These are phyloP conservation scores for Kryptopterus vitreolus DNA, from an alignment of 2,797 vertebrate genomes.

Conservation along the genomic window DNA sequence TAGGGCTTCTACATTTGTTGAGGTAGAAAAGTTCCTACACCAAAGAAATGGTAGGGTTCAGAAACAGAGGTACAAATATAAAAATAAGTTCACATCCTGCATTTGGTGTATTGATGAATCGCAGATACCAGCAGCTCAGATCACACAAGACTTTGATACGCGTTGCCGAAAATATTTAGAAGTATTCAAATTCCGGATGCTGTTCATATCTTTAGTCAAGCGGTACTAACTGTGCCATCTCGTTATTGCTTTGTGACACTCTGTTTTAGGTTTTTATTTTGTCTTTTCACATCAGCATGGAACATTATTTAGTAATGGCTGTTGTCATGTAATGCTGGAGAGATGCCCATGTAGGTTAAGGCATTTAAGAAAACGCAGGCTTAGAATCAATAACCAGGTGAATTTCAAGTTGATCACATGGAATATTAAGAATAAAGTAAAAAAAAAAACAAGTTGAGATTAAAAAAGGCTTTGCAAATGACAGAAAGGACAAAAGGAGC, in stretches of 20 bases:
- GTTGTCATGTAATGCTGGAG: too few relatives aligned
- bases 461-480: too few relatives aligned
- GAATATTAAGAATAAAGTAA: too few relatives aligned
- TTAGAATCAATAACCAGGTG: too few relatives aligned
- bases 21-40: background rate
- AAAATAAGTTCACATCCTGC: background rate
- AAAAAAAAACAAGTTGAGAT: too few relatives aligned
- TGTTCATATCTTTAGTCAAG: conserved; percentile 15
- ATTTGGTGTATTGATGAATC: conserved; percentile 7
- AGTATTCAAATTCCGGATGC: conserved; percentile 6
- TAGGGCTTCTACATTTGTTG: background rate
- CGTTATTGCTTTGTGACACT: background rate
- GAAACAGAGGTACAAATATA: background rate
- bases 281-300: background rate
- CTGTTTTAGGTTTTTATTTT: background rate
- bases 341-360: too few relatives aligned
- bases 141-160: background rate
- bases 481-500: too few relatives aligned
- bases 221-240: conserved; percentile 1
- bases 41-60: conserved; percentile 10
- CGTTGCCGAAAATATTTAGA: background rate
- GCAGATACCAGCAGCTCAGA: background rate
- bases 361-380: too few relatives aligned
- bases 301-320: background rate
- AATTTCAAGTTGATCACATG: too few relatives aligned